A percentile compares a stretch with the other conserved stretches of the same genome.
Conservation (phyloP, 2,797 vertebrate species). For the Lindbergichthys nudifrons region DNA sequence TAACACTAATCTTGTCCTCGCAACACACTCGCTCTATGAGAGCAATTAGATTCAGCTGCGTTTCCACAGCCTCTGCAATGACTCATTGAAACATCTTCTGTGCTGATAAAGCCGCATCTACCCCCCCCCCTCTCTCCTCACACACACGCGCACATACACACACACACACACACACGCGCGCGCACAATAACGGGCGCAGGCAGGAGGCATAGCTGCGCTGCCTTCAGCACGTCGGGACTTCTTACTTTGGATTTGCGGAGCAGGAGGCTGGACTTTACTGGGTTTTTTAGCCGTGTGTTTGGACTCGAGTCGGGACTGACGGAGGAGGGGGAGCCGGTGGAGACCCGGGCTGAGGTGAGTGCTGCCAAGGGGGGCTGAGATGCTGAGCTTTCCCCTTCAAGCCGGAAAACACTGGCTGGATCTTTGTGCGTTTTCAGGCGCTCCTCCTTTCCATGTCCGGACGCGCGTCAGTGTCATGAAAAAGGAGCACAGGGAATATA, state of each 20-base stretch:
- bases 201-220: slow-evolving; percentile 62
- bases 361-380: background rate
- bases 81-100: slow-evolving; percentile 78
- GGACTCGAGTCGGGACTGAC: too few relatives aligned
- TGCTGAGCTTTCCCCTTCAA: background rate
- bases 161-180: background rate
- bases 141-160: background rate
- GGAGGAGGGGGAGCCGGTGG: slow-evolving; percentile 27
- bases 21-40: slow-evolving; percentile 80
- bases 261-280: slow-evolving; percentile 66
- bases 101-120: slow-evolving; percentile 69
- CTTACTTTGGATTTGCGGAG: slow-evolving; percentile 79
- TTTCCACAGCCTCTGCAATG: slow-evolving; percentile 79
- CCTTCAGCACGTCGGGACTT: slow-evolving; percentile 79
- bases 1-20: slow-evolving; percentile 83
- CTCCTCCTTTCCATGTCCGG: slow-evolving; percentile 9
- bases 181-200: background rate
- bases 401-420: background rate
- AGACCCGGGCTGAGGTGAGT: slow-evolving; percentile 61
- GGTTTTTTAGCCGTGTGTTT: background rate
- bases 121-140: background rate
- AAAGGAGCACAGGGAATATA: slow-evolving; percentile 1
- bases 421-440: slow-evolving; percentile 29
- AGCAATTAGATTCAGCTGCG: slow-evolving; percentile 84
- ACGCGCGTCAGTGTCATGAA: slow-evolving; percentile 2